A percentile compares a stretch with the other conserved stretches of the same genome.
Evolutionary conservation across 2,797 vertebrate species (phyloP).

Genomic region (Mormyrops attenuatus): DNA sequence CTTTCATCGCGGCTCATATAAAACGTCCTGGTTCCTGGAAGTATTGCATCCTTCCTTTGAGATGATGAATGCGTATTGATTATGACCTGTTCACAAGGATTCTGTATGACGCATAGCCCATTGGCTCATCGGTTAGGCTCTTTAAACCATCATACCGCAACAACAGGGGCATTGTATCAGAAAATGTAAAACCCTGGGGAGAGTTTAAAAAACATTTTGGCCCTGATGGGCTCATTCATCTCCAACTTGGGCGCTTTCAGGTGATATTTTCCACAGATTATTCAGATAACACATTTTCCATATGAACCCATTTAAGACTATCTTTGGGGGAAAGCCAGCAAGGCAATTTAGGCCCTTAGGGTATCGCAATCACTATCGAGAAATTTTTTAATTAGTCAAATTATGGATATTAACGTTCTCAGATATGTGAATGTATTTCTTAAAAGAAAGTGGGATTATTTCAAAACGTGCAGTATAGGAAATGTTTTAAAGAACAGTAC

Average conservation of each 20-base stretch:
- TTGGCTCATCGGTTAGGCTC: conserved; percentile 37
- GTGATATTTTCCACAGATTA: not conserved
- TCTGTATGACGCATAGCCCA: not conserved
- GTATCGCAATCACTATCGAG: not conserved
- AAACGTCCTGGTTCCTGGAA: conserved; percentile 46
- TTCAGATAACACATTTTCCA: conserved; percentile 5
- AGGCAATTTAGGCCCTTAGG: not conserved
- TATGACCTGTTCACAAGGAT: conserved; percentile 27
- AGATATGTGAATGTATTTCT: not conserved
- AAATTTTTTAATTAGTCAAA: not conserved
- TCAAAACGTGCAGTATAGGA: not conserved
- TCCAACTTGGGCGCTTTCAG: not conserved
- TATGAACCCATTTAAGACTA: conserved; percentile 2
- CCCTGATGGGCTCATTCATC: not conserved
- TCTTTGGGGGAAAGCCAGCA: conserved; percentile 13
- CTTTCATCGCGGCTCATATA: conserved; percentile 43
- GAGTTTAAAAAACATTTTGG: not conserved
- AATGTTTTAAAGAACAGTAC: not conserved
- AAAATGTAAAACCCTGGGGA: conserved; percentile 30
- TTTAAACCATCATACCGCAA: conserved; percentile 35
- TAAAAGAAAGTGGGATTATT: not conserved
- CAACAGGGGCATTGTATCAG: conserved; percentile 34
- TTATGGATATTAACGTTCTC: not conserved
- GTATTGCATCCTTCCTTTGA: conserved; percentile 44
- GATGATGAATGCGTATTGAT: conserved; percentile 49